phyloP scores from a whole-genome alignment of 2,888 invertebrate species.

The Troides oblongomaculatus region DNA sequence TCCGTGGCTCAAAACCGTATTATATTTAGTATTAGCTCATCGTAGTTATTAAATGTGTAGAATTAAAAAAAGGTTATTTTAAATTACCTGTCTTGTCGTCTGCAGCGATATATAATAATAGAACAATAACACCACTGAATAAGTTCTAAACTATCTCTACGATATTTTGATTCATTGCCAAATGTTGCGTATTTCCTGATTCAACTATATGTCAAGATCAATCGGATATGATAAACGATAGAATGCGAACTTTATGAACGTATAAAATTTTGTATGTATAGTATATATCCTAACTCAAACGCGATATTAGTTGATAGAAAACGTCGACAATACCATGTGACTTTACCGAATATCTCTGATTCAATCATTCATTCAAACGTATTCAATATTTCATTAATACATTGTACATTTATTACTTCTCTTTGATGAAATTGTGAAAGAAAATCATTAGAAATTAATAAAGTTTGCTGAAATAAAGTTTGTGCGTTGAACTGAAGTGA shows the following conservation, averaged over 20 bases:
- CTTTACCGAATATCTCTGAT: not conserved
- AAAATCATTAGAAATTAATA: too few species aligned
- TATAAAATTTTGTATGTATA: not conserved
- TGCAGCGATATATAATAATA: not conserved
- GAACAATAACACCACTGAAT: slow-evolving; percentile 5
- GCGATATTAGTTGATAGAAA: not conserved
- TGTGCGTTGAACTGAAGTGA: too few species aligned
- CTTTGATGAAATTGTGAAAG: too few species aligned
- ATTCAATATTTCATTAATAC: not conserved
- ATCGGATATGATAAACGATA: slow-evolving; percentile 7
- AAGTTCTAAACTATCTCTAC: slow-evolving; percentile 4
- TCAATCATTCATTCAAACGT: not conserved
- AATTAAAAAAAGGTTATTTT: not conserved
- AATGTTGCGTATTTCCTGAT: slow-evolving; percentile 15
- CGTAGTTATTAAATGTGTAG: not conserved
- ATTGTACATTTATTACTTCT: not conserved
- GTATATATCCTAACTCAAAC: not conserved
- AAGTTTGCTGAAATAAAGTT: too few species aligned
- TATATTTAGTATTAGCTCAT: too few species aligned
- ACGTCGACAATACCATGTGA: not conserved
- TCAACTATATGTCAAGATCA: slow-evolving; percentile 15
- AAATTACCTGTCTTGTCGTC: not conserved
- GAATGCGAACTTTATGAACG: not conserved
- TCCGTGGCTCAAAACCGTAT: too few species aligned
- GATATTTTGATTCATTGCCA: slow-evolving; percentile 22